Evolutionary conservation across 2,797 vertebrate species (phyloP).

Genomic region (Pangasius djambal): DNA sequence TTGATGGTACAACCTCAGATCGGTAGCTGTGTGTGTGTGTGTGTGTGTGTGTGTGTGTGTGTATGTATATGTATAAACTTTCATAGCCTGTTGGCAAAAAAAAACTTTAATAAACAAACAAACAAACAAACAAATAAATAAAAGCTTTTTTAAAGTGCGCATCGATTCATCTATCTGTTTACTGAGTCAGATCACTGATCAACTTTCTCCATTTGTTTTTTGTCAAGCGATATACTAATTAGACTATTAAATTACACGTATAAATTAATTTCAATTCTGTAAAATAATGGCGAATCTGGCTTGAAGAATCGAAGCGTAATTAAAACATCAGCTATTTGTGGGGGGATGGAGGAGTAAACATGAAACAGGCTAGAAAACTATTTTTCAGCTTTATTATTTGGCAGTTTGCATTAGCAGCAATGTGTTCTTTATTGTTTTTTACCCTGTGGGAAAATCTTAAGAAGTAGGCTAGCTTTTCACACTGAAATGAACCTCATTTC

Average conservation of each 20-base stretch:
- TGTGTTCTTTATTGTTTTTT: too few relatives aligned
- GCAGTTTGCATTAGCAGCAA: not conserved
- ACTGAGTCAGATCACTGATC: not conserved
- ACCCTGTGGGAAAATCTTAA: not conserved
- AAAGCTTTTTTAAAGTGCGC: not conserved
- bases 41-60: not conserved
- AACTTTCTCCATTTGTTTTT: not conserved
- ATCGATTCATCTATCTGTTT: not conserved
- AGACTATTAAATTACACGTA: not conserved
- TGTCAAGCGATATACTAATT: not conserved
- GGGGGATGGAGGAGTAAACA: too few relatives aligned
- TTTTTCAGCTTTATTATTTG: not conserved
- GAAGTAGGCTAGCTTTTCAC: not conserved
- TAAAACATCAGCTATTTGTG: not conserved
- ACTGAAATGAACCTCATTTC: not conserved
- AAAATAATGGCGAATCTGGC: not conserved
- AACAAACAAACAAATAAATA: too few relatives aligned
- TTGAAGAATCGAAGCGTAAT: not conserved
- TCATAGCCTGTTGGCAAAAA: too few relatives aligned
- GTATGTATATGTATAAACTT: not conserved
- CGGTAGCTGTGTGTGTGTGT: not conserved
- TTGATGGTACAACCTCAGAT: not conserved
- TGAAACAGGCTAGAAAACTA: too few relatives aligned
- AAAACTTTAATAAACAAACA: too few relatives aligned
- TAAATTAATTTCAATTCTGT: not conserved